A percentile compares a stretch with the other conserved stretches of the same genome.
Conservation (phyloP, 2,113 vertebrate genomes). For the Bubalus kerabau region DNA sequence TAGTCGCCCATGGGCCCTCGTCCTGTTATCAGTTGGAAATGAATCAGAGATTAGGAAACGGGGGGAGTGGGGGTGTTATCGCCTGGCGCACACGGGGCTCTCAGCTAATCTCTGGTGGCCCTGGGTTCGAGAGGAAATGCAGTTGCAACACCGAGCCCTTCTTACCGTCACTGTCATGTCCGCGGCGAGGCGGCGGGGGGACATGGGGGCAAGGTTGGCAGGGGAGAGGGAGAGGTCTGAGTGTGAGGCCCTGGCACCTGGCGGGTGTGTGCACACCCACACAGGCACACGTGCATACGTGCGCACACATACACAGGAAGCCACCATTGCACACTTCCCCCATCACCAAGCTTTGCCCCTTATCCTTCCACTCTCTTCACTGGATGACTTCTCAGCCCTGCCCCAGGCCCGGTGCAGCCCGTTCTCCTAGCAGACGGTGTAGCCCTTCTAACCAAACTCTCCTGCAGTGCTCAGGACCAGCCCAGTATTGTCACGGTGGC, state of each 20-base stretch:
- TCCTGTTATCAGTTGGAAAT: conserved; percentile 76
- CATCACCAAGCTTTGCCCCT: background rate
- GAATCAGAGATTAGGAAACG: conserved; percentile 80
- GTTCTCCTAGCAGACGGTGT: background rate
- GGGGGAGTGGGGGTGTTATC: conserved; percentile 71
- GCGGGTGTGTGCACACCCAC: background rate
- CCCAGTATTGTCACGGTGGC: background rate
- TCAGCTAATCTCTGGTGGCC: conserved; percentile 76
- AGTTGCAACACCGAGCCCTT: conserved; percentile 73
- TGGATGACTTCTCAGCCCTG: background rate
- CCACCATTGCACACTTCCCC: too few species aligned
- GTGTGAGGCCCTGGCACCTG: background rate
- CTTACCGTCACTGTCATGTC: conserved; percentile 71
- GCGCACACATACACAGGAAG: background rate
- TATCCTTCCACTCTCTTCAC: background rate
- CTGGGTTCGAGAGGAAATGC: conserved; percentile 75
- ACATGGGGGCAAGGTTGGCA: background rate
- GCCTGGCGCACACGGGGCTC: conserved; percentile 60
- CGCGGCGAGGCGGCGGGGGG: background rate
- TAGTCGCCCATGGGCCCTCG: conserved; percentile 43
- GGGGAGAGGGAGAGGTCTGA: background rate
- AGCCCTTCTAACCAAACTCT: background rate
- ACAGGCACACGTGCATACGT: accelerated
- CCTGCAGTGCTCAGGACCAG: accelerated
- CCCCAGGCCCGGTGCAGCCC: background rate